Conservation (phyloP, 64 coral and sea anemone species). For the Porites australiensis region DNA sequence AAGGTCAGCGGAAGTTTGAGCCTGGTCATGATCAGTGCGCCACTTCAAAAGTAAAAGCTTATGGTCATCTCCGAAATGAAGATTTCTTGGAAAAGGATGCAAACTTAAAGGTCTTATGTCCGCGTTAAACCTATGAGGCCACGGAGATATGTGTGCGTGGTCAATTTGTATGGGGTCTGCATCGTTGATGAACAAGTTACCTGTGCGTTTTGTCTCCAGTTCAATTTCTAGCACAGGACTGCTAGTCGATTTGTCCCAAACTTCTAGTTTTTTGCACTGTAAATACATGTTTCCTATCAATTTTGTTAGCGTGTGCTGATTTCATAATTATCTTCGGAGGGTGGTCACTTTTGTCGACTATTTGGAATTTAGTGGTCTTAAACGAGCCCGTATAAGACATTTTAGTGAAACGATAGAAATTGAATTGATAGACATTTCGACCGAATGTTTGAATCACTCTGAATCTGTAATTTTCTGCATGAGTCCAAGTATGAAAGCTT, state of each 20-base stretch:
- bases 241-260: neutral
- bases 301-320: neutral
- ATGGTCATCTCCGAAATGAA: neutral
- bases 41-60: neutral
- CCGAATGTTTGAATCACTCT: neutral
- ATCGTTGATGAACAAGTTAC: neutral
- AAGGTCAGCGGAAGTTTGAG: too few species aligned
- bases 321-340: neutral
- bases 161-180: neutral
- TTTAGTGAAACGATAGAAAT: neutral
- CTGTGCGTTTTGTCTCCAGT: neutral
- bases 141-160: neutral
- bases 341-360: neutral
- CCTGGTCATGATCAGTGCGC: neutral
- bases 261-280: neutral
- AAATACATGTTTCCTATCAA: neutral
- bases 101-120: neutral
- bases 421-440: slow-evolving; percentile 6
- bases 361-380: neutral
- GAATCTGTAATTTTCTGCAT: neutral
- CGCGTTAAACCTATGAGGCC: too few species aligned
- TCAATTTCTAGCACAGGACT: neutral
- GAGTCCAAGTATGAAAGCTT: too few species aligned
- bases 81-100: neutral
- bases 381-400: neutral